Evolutionary conservation across 2,888 invertebrate species (phyloP), one percentile per base, ranked within the genome.

Genomic region (Trachelus stipa): DNA sequence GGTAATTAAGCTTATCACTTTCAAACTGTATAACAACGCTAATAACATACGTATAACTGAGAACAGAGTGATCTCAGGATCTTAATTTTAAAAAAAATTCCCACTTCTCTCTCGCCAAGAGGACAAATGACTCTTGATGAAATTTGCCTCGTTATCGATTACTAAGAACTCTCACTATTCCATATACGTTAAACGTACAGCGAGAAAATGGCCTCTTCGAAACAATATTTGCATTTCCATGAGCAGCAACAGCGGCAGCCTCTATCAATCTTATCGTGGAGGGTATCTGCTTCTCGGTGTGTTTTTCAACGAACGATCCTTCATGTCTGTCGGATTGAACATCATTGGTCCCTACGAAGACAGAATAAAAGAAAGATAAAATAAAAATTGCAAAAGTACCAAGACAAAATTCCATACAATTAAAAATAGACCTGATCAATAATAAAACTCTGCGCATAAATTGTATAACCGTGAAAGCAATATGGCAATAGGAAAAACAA

Each of bases 321-420:
- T 90, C 83, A 86, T 80, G 68, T 89, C 88, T 79, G 83, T 85
- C 77, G 90, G 87, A 81, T 90, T 89, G 86, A 86, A 90, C 90
- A 90, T 89, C 88, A 87, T 88, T 90, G 90, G 89, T 89, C 88
- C 90, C 90, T 91, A 85, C 56, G 77, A 71, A 34, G 74, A 68
- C 31, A 56, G 0, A 56, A 40, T 11, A 11, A 56, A 23, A 31
- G n/a, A 77, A 30, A 56, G 73, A 77, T n/a, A 68, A 34, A 40
- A 11, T 31, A 11, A 34, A n/a, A 34, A n/a, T 12, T 34, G 6
- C 73, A 73, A 76, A 11, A 77, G 68, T 73, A 77, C 56, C 15
- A 30, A 69, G 69, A 76, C 31, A 35, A 75, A 15, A 35, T 68
- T 31, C 35, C 69, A 37, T 33, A 74, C n/a, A 35, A 35, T 68